Percentiles rank a stretch among this genome's conserved stretches.
Evolutionary conservation across 2,888 invertebrate species (phyloP).

Genomic region (Clusia tigrina): DNA sequence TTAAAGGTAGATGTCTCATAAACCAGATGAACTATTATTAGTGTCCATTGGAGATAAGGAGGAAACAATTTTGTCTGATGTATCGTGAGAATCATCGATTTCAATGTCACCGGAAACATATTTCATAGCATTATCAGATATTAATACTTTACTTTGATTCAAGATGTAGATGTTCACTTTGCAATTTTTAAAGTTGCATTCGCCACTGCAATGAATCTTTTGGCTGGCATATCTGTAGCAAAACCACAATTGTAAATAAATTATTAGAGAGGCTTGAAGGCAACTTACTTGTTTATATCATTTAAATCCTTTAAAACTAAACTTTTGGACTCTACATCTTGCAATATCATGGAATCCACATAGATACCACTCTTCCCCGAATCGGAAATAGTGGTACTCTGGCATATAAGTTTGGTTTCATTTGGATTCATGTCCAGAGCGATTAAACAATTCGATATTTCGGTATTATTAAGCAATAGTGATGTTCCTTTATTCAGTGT

Average conservation of each 20-base stretch:
- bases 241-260: background rate
- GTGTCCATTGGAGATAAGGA: no score
- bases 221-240: conserved; percentile 25
- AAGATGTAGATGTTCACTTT: conserved; percentile 33
- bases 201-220: conserved; percentile 29
- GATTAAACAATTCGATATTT: conserved; percentile 54
- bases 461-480: conserved; percentile 50
- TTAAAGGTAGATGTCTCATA: no score
- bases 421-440: conserved; percentile 45
- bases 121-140: conserved; percentile 32
- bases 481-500: conserved; percentile 63
- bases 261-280: background rate
- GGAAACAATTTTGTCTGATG: no score
- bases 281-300: conserved; percentile 38
- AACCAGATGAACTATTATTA: no score
- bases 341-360: conserved; percentile 62
- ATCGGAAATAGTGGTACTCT: conserved; percentile 61
- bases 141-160: conserved; percentile 30
- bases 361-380: conserved; percentile 67
- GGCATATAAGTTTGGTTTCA: conserved; percentile 65
- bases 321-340: conserved; percentile 39
- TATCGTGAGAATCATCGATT: background rate
- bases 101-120: background rate
- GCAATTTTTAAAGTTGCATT: conserved; percentile 37
- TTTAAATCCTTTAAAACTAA: conserved; percentile 25